A percentile compares a stretch with the other conserved stretches of the same genome.
These are phyloP conservation scores for Argya squamiceps DNA, from an alignment of 2,797 vertebrate species.

Conservation along the genomic window DNA sequence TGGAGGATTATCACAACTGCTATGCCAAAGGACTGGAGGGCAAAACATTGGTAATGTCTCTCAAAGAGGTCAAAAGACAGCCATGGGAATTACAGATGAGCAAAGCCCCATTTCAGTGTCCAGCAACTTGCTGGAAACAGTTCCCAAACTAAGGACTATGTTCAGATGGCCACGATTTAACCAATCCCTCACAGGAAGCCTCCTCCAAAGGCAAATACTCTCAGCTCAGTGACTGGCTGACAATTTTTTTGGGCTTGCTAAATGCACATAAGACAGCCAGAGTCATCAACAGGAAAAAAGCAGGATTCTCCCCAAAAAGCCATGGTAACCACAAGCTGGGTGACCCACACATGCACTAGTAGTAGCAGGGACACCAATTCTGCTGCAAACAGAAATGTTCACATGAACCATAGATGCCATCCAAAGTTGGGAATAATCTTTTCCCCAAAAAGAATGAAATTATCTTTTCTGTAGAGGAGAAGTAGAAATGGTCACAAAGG, in stretches of 20 bases:
- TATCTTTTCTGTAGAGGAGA: not conserved
- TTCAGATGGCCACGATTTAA: not conserved
- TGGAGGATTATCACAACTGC: not conserved
- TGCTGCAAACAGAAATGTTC: not conserved
- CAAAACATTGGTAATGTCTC: not conserved
- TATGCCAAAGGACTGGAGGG: not conserved
- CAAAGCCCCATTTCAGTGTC: not conserved
- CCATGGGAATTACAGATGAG: not conserved
- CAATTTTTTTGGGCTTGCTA: not conserved
- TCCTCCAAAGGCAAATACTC: conserved; percentile 14
- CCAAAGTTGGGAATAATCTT: rapidly evolving
- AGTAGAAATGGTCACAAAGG: not conserved
- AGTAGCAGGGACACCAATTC: not conserved
- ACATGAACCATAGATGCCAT: not conserved
- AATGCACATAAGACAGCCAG: not conserved
- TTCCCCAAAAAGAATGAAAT: not conserved
- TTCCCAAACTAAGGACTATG: not conserved
- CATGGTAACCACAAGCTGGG: not conserved
- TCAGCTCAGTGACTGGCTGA: not conserved
- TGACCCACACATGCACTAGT: not conserved
- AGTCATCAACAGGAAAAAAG: not conserved
- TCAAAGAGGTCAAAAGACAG: not conserved
- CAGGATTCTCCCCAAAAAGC: not conserved
- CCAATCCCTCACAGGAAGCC: not conserved
- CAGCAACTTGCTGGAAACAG: not conserved